Percentiles rank a stretch among this genome's conserved stretches.
phyloP scores from a whole-genome alignment of 2,113 vertebrate species.

The Daboia siamensis region DNA sequence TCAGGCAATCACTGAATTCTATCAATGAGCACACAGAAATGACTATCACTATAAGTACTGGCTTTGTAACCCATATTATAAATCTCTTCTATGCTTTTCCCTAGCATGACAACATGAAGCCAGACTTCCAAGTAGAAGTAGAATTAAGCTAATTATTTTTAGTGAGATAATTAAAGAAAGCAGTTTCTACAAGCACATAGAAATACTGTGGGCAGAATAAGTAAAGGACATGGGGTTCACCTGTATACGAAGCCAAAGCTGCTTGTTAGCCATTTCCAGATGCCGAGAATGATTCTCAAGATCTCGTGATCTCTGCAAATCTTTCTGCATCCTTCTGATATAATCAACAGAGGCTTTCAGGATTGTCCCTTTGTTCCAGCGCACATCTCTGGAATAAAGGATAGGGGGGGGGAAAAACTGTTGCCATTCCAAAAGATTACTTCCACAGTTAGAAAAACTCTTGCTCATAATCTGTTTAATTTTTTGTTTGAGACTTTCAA shows the following conservation, averaged over 20 bases:
- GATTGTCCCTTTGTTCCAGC: constrained; percentile 99
- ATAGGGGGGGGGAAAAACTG: not conserved
- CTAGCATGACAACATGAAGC: not conserved
- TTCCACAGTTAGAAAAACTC: not conserved
- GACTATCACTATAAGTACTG: not conserved
- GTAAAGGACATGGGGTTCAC: constrained; percentile 41
- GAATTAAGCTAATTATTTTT: not conserved
- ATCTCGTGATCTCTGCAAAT: constrained; percentile 87
- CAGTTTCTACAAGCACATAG: not conserved
- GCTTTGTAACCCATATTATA: not conserved
- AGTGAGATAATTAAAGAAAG: fast-evolving
- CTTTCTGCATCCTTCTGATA: constrained; percentile 97
- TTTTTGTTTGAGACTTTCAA: not conserved
- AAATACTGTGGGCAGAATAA: not conserved
- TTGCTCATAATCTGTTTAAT: not conserved
- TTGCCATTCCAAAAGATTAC: not conserved
- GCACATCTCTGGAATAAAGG: constrained; percentile 79
- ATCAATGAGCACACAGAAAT: not conserved
- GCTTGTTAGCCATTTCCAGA: constrained; percentile 94
- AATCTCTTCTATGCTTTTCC: not conserved
- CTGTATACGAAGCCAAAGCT: constrained; percentile 94
- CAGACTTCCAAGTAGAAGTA: not conserved
- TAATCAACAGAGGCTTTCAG: constrained; percentile 95
- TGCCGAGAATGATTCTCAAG: constrained; percentile 92
- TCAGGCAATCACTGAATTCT: not conserved